phyloP scores from a whole-genome alignment of 2,797 vertebrate species.

The Rhinophrynus dorsalis region DNA sequence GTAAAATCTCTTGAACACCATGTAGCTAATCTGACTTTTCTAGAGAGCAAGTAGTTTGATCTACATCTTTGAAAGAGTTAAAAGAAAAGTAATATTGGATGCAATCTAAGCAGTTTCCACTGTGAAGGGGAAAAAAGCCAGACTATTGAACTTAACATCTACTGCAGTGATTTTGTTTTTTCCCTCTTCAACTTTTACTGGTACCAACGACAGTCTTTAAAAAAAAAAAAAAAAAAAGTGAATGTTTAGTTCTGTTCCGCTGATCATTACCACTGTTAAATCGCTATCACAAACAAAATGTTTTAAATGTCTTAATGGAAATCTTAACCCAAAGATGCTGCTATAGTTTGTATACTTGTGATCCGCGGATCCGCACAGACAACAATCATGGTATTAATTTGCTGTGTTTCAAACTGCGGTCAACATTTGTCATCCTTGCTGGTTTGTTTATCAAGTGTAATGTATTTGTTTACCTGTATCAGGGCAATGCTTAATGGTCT shows the following conservation, averaged over 20 bases:
- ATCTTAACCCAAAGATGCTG: conserved; percentile 75
- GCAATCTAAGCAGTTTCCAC: conserved; percentile 10
- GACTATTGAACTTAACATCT: conserved; percentile 27
- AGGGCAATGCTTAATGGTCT: conserved; percentile 46
- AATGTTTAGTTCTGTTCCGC: conserved; percentile 52
- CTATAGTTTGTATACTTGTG: conserved; percentile 55
- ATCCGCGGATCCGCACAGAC: conserved; percentile 46
- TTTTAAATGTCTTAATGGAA: conserved; percentile 66
- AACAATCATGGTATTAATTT: conserved; percentile 49
- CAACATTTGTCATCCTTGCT: conserved; percentile 48
- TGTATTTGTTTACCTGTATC: conserved; percentile 50
- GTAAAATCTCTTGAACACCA: conserved; percentile 82
- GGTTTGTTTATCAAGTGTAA: conserved; percentile 43
- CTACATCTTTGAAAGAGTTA: conserved; percentile 43
- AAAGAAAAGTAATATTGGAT: conserved; percentile 52
- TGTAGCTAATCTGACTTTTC: conserved; percentile 79
- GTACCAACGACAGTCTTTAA: conserved; percentile 59
- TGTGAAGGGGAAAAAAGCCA: conserved; percentile 56
- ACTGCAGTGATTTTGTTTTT: background rate
- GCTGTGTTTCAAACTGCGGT: conserved; percentile 50
- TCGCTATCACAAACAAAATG: conserved; percentile 57
- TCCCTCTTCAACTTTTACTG: conserved; percentile 55
- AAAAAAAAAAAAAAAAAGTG: no score
- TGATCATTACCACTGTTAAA: conserved; percentile 45
- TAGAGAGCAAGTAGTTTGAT: conserved; percentile 77